These are phyloP conservation scores for Sardina pilchardus DNA, from an alignment of 2,113 vertebrate genomes.

Conservation along the genomic window DNA sequence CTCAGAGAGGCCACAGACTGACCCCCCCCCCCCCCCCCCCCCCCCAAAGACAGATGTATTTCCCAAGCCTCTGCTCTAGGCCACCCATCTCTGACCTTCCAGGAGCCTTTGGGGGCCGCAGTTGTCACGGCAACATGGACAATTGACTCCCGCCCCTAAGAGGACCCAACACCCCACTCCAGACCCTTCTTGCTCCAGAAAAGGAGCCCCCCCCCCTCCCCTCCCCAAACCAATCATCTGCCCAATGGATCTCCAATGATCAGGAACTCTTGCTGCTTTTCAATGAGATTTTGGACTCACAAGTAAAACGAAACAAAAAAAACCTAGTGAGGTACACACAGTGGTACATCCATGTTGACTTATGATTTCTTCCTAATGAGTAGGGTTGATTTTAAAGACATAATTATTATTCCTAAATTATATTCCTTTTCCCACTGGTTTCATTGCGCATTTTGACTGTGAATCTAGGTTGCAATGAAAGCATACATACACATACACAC, in stretches of 20 bases:
- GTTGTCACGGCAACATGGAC: conserved; percentile 67
- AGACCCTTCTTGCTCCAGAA: conserved; percentile 21
- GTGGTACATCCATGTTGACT: conserved; percentile 52
- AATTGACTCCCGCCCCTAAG: conserved; percentile 58
- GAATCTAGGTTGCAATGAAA: conserved; percentile 66
- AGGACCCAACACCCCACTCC: conserved; percentile 41
- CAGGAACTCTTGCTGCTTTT: conserved; percentile 62
- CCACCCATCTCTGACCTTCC: conserved; percentile 51
- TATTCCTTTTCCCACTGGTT: conserved; percentile 54
- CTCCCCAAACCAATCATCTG: conserved; percentile 61
- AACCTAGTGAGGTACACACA: conserved; percentile 32
- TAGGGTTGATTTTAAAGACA: conserved; percentile 19
- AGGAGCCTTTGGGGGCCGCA: conserved; percentile 55
- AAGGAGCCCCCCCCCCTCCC: not conserved
- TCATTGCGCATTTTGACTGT: conserved; percentile 58
- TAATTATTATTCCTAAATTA: conserved; percentile 45
- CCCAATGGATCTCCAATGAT: conserved; percentile 34
- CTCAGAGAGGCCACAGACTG: not conserved
- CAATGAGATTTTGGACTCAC: conserved; percentile 49
- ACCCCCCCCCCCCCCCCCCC: too few species aligned
- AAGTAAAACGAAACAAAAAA: conserved; percentile 40
- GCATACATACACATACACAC: not conserved
- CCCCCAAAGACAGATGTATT: conserved; percentile 74
- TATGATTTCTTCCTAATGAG: conserved; percentile 45
- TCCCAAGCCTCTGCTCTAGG: conserved; percentile 46